These are phyloP conservation scores for Nemotelus nigrinus DNA, from an alignment of 2,888 invertebrate genomes.

Conservation along the genomic window DNA sequence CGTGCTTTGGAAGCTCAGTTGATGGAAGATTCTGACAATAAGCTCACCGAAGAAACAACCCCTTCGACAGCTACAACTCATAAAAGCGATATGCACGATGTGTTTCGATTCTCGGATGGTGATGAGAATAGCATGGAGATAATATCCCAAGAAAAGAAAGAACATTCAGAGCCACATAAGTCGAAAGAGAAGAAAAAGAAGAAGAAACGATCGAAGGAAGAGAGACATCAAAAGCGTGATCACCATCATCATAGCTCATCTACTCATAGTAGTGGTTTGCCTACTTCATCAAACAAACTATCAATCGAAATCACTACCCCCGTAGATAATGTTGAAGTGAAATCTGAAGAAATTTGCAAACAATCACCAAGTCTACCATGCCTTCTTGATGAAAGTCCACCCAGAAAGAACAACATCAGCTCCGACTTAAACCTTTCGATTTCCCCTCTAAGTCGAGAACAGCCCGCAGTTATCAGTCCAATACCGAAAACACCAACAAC, in stretches of 20 bases:
- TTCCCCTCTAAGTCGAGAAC: constrained; percentile 61
- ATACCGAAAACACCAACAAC: constrained; percentile 68
- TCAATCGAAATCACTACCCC: constrained; percentile 59
- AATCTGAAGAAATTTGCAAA: constrained; percentile 62
- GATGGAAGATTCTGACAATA: constrained; percentile 73
- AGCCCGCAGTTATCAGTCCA: constrained; percentile 66
- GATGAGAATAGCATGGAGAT: constrained; percentile 69
- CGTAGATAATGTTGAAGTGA: constrained; percentile 56
- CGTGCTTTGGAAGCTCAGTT: constrained; percentile 84
- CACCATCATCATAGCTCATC: constrained; percentile 70
- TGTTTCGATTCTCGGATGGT: constrained; percentile 71
- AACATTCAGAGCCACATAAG: constrained; percentile 67
- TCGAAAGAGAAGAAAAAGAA: constrained; percentile 85
- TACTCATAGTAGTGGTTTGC: constrained; percentile 50
- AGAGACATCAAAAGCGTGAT: constrained; percentile 74
- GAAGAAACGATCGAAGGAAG: constrained; percentile 84
- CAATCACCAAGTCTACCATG: constrained; percentile 73
- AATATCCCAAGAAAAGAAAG: constrained; percentile 57
- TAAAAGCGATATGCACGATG: constrained; percentile 66
- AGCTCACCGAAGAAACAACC: constrained; percentile 63
- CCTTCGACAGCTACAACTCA: constrained; percentile 62
- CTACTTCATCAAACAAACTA: constrained; percentile 57
- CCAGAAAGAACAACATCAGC: constrained; percentile 56
- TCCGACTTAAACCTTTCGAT: constrained; percentile 52
- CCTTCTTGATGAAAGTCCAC: constrained; percentile 72